phyloP scores from a whole-genome alignment of 2,113 vertebrate genomes.

The Planiliza haematocheilus region DNA sequence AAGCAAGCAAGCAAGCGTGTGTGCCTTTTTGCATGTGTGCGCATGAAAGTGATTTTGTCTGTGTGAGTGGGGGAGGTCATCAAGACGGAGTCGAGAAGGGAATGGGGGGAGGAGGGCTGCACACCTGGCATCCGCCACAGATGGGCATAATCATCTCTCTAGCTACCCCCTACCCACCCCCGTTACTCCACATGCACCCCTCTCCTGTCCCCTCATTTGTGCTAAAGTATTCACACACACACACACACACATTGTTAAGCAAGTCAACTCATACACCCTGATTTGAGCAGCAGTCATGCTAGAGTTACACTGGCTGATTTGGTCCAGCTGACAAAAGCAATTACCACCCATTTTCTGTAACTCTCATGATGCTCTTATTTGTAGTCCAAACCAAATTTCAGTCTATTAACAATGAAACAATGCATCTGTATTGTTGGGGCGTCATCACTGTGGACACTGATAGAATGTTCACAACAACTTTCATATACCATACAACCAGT shows the following conservation, averaged over 20 bases:
- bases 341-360: constrained; percentile 35
- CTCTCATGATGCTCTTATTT: constrained; percentile 39
- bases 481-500: too few species aligned
- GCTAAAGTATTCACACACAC: constrained; percentile 41
- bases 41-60: constrained; percentile 13
- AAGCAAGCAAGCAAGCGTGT: constrained; percentile 43
- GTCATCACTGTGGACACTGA: too few species aligned
- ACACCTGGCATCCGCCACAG: constrained; percentile 84
- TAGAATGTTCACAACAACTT: too few species aligned
- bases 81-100: constrained; percentile 45
- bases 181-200: constrained; percentile 27
- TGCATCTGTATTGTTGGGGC: neutral
- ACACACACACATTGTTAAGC: constrained; percentile 34
- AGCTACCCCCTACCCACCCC: constrained; percentile 49
- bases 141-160: constrained; percentile 83
- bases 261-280: constrained; percentile 32
- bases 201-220: constrained; percentile 47
- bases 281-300: constrained; percentile 49
- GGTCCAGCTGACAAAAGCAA: constrained; percentile 62
- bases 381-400: constrained; percentile 13
- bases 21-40: constrained; percentile 8
- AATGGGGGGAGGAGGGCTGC: constrained; percentile 53
- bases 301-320: constrained; percentile 48
- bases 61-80: constrained; percentile 25
- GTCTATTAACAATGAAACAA: constrained; percentile 10